phyloP scores from a whole-genome alignment of 2,888 invertebrate species.

The Chironomus riparius region DNA sequence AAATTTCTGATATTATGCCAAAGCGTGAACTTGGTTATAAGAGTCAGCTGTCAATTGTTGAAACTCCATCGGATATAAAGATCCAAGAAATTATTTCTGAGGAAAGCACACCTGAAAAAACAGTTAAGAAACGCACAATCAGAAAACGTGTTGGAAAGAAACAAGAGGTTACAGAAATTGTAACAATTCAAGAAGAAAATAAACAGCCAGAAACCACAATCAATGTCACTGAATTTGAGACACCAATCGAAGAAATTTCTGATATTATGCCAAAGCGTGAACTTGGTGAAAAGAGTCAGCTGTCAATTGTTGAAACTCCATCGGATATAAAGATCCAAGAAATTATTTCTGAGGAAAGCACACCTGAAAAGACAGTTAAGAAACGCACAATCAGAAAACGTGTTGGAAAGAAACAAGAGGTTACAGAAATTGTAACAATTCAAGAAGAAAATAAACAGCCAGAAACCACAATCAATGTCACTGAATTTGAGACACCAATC shows the following conservation, averaged over 20 bases:
- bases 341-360: not conserved
- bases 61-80: not conserved
- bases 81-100: not conserved
- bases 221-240: not conserved
- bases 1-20: not conserved
- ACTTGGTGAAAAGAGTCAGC: not conserved
- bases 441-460: not conserved
- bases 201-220: not conserved
- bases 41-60: not conserved
- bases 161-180: not conserved
- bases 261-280: not conserved
- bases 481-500: not conserved
- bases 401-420: not conserved
- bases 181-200: not conserved
- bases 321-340: not conserved
- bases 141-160: not conserved
- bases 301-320: not conserved
- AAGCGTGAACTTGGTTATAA: not conserved
- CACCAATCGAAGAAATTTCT: not conserved
- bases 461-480: not conserved
- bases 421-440: not conserved
- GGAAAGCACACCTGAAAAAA: not conserved
- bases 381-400: not conserved
- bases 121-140: not conserved
- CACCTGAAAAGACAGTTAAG: not conserved